Base-by-base conservation (phyloP, 2,888 invertebrate genomes). In the Cataglyphis albicans region DNA sequence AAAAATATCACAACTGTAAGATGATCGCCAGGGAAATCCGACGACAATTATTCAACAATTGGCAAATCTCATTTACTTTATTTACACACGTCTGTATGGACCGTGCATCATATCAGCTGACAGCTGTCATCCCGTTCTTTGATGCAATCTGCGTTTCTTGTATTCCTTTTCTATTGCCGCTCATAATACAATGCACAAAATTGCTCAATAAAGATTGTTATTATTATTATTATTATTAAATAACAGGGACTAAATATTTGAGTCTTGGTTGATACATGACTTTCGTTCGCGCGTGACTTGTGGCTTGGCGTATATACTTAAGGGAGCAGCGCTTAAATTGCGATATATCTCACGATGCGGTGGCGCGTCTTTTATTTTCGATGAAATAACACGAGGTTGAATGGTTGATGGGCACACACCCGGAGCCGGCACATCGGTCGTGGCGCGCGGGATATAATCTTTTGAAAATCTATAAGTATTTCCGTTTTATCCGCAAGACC, bases 401-500 rank as follows among this genome's bases (percentile, higher is more conserved):
- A 70, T 78, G 59, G 59, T 70, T 72, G 70, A 61, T 72, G 59
- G 12, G 44, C 7, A 61, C 10, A 29, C 25, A 29, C 25, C 44
- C 32, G 21, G 15, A 18, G 25, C 67, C 48, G 29, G n/a, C 67
- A 32, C 29, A 29, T 48, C 25, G 32, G 18, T 29, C 41, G 29
- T 21, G 32, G 32, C 6, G 32, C 57, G 70, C 25, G 70, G 21
- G 70, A 29, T 21, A 29, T 48, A 80, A 68, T 80, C 57, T 78
- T 35, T 18, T 57, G 41, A 35, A 78, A 80, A 72, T 70, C 35
- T 61, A 70, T 70, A 80, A 72, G 72, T 72, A 72, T 80, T 61
- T 78, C 41, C 21, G 57, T 59, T 70, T 59, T 59, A 10, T 44
- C 29, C 57, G 68, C 68, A 18, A 41, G 76, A 65, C 57, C 76